Base-by-base conservation (phyloP, 1,140 invertebrate species). In the Xylocopa sonorina region DNA sequence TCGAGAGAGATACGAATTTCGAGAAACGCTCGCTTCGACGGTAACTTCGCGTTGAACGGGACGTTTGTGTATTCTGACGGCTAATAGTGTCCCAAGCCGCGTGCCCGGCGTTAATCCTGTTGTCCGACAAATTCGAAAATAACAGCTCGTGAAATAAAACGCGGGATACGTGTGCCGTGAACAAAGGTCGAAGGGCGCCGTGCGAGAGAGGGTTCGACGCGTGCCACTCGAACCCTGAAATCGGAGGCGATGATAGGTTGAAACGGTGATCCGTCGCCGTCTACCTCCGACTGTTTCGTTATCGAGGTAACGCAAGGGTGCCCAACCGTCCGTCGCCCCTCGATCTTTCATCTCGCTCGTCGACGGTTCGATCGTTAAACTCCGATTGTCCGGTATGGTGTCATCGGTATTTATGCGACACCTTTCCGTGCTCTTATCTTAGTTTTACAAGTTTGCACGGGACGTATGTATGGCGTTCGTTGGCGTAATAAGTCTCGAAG, bases 191-290 rank as follows among this genome's bases (percentile, higher is more conserved):
- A 82, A 75, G 72, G 80, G 77, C 71, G 66, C 60, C 27, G 64
- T 41, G 60, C 62, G 66, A 77, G 34, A 29, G 73, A 83, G 50
- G 73, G 80, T 75, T 85, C 80, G 72, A 81, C 83, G 72, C 80
- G 80, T 87, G 85, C 68, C 82, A 82, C 38, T 73, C 72, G 71
- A 82, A 21, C 73, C 68, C 57, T 89, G 88, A 89, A 88, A 89
- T 87, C 79, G 78, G 88, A 89, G 41, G 82, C 84, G 84, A 89
- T 83, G 87, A 88, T 88, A 86, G 81, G 83, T 78, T 89, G 82
- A 88, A 86, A 89, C 80, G 50, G 64, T 82, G 86, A 89, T 88
- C 85, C 84, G 72, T 58, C 80, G 73, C 51, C 80, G 58, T 75
- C 58, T 83, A 74, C 74, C 51, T 78, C 69, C 43, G 66, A 82